These are phyloP conservation scores for Oncorhynchus gorbuscha DNA, from an alignment of 2,113 vertebrate genomes.

Conservation along the genomic window DNA sequence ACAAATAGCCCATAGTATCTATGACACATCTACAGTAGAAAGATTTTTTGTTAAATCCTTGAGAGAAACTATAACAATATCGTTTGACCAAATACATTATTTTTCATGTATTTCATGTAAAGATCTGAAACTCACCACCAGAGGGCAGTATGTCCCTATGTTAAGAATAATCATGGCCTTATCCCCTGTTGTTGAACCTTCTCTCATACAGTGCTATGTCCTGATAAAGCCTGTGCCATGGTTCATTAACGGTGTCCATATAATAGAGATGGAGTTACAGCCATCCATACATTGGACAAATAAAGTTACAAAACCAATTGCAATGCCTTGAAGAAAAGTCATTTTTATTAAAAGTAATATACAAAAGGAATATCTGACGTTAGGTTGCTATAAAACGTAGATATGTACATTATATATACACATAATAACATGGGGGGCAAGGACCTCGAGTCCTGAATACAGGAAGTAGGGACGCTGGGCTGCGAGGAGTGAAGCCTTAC, in stretches of 20 bases:
- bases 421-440: slow-evolving; percentile 13
- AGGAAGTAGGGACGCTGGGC: neutral
- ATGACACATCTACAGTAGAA: too few relatives aligned
- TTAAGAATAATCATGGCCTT: neutral
- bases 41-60: too few relatives aligned
- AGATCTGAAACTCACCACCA: slow-evolving; percentile 3
- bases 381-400: slow-evolving; percentile 67
- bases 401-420: slow-evolving; percentile 66
- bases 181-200: too few relatives aligned
- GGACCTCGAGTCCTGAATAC: slow-evolving; percentile 4
- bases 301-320: neutral
- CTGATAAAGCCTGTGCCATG: too few relatives aligned
- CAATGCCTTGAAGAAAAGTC: slow-evolving; percentile 52
- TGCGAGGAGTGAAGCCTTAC: neutral
- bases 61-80: too few relatives aligned
- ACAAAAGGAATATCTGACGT: slow-evolving; percentile 71
- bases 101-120: too few relatives aligned
- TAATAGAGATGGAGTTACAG: too few relatives aligned
- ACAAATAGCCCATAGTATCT: too few relatives aligned
- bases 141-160: slow-evolving; percentile 12
- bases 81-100: too few relatives aligned
- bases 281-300: neutral
- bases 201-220: too few relatives aligned
- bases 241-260: too few relatives aligned
- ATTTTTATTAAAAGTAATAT: slow-evolving; percentile 74